Conservation (phyloP, 1,140 invertebrate species). For the Stegodyphus mimosarum region DNA sequence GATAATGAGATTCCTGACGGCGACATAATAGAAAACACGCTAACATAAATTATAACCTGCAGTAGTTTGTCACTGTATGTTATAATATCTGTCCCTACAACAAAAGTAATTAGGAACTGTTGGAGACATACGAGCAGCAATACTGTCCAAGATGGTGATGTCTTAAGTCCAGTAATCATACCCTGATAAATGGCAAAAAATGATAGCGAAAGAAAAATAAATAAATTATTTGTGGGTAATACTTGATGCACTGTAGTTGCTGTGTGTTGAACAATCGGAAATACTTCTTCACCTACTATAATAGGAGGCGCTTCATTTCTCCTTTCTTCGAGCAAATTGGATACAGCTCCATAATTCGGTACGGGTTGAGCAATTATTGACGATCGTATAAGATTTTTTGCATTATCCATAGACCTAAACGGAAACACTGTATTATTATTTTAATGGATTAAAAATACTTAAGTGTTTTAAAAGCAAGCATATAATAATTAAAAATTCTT, state of each 20-base stretch:
- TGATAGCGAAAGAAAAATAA: background rate
- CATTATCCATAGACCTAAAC: background rate
- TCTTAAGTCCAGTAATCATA: too few relatives aligned
- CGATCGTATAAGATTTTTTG: background rate
- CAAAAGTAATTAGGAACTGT: slow-evolving; percentile 4
- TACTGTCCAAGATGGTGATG: too few relatives aligned
- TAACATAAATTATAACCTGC: background rate
- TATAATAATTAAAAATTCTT: too few relatives aligned
- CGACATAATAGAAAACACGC: background rate
- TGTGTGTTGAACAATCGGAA: background rate
- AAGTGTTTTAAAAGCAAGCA: too few relatives aligned
- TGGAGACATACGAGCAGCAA: background rate
- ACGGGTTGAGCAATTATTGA: slow-evolving; percentile 25
- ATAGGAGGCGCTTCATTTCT: background rate
- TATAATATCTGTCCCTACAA: background rate
- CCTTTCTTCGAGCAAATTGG: background rate
- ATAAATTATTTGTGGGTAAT: background rate
- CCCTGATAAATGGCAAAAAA: background rate
- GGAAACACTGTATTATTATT: background rate
- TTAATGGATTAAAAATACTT: background rate
- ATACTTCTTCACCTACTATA: background rate
- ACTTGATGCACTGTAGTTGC: background rate
- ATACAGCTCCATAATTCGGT: slow-evolving; percentile 22
- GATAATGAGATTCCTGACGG: background rate
- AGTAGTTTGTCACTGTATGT: background rate